These are phyloP conservation scores for Ibycter americanus DNA, from an alignment of 2,797 vertebrate genomes.

Conservation along the genomic window DNA sequence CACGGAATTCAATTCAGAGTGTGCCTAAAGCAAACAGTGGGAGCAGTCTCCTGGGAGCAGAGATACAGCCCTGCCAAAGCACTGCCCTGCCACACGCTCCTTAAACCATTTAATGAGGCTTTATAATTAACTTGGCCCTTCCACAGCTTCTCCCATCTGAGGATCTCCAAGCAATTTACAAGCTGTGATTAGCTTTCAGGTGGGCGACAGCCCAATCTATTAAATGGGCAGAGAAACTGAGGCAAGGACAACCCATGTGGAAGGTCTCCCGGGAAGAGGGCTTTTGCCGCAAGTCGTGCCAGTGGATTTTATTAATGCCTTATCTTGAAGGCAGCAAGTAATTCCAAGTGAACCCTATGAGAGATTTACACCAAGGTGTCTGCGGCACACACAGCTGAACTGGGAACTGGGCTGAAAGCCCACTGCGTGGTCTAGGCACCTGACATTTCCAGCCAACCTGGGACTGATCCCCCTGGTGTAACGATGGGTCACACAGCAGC, in stretches of 20 bases:
- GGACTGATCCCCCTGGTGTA: not conserved
- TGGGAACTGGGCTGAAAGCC: not conserved
- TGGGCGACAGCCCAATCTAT: not conserved
- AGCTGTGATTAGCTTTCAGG: constrained; percentile 1
- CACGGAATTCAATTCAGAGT: not conserved
- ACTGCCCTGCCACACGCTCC: constrained; percentile 4
- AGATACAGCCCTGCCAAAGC: not conserved
- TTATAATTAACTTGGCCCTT: constrained; percentile 58
- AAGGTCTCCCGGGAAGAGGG: not conserved
- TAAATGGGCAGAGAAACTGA: not conserved
- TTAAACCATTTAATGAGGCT: constrained; percentile 43
- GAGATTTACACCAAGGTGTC: not conserved
- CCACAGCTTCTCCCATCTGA: constrained; percentile 50
- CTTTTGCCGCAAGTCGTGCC: not conserved
- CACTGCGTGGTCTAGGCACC: not conserved
- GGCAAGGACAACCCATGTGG: not conserved
- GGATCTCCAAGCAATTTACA: not conserved
- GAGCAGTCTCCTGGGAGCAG: not conserved
- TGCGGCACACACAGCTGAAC: not conserved
- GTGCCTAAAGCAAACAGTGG: not conserved
- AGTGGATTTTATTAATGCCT: not conserved
- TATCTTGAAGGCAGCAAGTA: not conserved
- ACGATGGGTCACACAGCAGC: not conserved
- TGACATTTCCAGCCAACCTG: not conserved
- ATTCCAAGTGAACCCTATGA: not conserved